Evolutionary conservation across 2,113 vertebrate genomes (phyloP).

Genomic region (Xenopus tropicalis): UCB_Xtro_10.0 CM004445.2:95000501-95001000

Average conservation of each 20-base stretch:
- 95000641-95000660: background rate
- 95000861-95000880: constrained; percentile 71
- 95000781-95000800: constrained; percentile 66
- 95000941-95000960: too few species aligned
- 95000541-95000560: constrained; percentile 30
- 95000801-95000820: constrained; percentile 75
- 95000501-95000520: constrained; percentile 37
- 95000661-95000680: constrained; percentile 16
- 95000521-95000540: constrained; percentile 4
- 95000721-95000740: constrained; percentile 72
- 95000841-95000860: constrained; percentile 70
- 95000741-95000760: constrained; percentile 71
- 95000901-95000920: background rate
- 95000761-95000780: constrained; percentile 57
- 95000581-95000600: background rate
- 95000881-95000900: constrained; percentile 60
- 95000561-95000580: background rate
- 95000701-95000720: constrained; percentile 72
- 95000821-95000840: constrained; percentile 75
- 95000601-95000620: background rate
- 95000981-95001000: too few species aligned
- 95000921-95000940: too few species aligned
- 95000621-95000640: background rate
- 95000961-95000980: too few species aligned
- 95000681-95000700: constrained; percentile 76